Evolutionary conservation across 2,797 vertebrate genomes (phyloP).

Genomic region (Rhincodon typus): DNA sequence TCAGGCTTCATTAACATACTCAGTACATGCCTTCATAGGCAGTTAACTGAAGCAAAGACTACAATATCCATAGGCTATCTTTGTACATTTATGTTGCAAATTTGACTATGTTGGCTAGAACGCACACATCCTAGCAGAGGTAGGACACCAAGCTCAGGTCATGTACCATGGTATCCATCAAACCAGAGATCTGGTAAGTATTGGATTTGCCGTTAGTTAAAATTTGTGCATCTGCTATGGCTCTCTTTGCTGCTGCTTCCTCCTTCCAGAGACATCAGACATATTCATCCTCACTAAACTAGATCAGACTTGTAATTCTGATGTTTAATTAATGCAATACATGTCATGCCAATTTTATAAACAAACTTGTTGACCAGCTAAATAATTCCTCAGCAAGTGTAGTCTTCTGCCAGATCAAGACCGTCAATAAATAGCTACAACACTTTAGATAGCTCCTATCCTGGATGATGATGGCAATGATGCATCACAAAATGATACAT

Average conservation of each 20-base stretch:
- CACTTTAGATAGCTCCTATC: too few species aligned
- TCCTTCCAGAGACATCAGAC: not conserved
- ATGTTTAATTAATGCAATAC: not conserved
- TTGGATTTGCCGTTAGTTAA: not conserved
- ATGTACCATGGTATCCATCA: not conserved
- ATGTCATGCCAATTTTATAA: not conserved
- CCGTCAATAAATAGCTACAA: not conserved
- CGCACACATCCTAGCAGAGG: not conserved
- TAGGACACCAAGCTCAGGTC: not conserved
- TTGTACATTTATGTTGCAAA: not conserved
- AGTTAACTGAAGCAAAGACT: not conserved
- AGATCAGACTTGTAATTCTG: not conserved
- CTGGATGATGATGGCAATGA: too few species aligned
- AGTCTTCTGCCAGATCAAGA: not conserved
- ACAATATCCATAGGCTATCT: not conserved
- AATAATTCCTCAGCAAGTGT: not conserved
- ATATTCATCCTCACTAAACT: not conserved
- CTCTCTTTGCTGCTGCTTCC: not conserved
- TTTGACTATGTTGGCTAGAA: not conserved
- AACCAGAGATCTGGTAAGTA: not conserved
- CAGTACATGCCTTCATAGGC: not conserved
- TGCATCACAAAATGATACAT: too few species aligned
- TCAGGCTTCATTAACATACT: not conserved
- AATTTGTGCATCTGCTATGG: not conserved
- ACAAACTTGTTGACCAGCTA: not conserved